A percentile compares a stretch with the other conserved stretches of the same genome.
These are phyloP conservation scores for Orius laevigatus DNA, from an alignment of 1,140 invertebrate genomes.

Conservation along the genomic window DNA sequence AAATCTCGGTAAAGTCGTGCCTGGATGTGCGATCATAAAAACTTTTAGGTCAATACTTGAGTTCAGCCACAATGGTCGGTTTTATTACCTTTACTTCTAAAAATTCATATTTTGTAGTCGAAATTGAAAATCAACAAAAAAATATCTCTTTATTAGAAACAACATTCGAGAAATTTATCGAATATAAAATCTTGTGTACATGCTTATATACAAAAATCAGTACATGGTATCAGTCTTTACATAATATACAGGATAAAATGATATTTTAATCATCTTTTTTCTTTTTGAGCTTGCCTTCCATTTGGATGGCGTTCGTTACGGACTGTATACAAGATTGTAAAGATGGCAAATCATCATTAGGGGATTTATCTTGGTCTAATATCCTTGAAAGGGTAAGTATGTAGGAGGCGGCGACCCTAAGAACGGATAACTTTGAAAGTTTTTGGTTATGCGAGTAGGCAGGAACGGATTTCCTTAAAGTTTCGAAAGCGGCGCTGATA, in stretches of 20 bases:
- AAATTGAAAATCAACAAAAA: too few species aligned
- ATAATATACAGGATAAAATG: background rate
- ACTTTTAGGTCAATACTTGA: too few species aligned
- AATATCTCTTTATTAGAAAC: too few species aligned
- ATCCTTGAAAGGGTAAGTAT: constrained; percentile 66
- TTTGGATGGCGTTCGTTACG: constrained; percentile 76
- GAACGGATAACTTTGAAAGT: constrained; percentile 76
- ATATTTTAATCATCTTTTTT: constrained; percentile 52
- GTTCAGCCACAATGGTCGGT: too few species aligned
- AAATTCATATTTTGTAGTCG: too few species aligned
- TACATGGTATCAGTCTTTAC: too few species aligned
- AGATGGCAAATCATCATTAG: constrained; percentile 30
- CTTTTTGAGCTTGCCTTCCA: constrained; percentile 75
- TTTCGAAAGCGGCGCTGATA: constrained; percentile 87
- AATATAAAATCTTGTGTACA: too few species aligned
- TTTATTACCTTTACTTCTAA: too few species aligned
- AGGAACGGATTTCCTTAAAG: constrained; percentile 63
- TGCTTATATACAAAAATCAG: too few species aligned
- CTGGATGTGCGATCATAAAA: too few species aligned
- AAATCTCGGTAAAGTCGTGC: too few species aligned
- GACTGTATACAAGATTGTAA: constrained; percentile 65
- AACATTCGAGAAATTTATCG: too few species aligned
- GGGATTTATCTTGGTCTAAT: constrained; percentile 41
- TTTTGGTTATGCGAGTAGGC: constrained; percentile 86
- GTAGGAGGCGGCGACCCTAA: constrained; percentile 80